A percentile compares a stretch with the other conserved stretches of the same genome.
Evolutionary conservation across 2,888 invertebrate species (phyloP).

Genomic region (Xanthorhoe spadicearia): DNA sequence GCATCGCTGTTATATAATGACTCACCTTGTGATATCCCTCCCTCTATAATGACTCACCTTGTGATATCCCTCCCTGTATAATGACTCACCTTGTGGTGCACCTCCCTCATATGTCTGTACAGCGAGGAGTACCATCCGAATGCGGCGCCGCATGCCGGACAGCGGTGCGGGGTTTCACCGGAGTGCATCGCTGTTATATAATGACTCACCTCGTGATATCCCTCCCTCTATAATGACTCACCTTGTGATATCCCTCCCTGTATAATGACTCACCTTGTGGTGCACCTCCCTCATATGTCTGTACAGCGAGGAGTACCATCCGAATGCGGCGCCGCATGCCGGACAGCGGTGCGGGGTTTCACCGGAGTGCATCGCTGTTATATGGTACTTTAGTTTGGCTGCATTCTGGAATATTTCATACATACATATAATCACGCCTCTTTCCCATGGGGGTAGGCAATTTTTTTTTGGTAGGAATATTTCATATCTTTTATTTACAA

Average conservation of each 20-base stretch:
- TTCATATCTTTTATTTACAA: no score
- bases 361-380: conserved; percentile 75
- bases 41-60: no score
- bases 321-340: conserved; percentile 69
- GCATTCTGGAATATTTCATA: conserved; percentile 64
- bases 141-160: conserved; percentile 64
- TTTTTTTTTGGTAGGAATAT: no score
- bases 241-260: no score
- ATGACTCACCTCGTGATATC: no score
- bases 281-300: conserved; percentile 74
- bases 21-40: no score
- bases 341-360: conserved; percentile 73
- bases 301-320: conserved; percentile 79
- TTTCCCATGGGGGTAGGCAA: no score
- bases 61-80: no score
- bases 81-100: conserved; percentile 73
- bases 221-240: no score
- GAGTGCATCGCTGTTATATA: no score
- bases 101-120: conserved; percentile 72
- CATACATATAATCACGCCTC: neutral
- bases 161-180: conserved; percentile 72
- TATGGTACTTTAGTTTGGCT: conserved; percentile 77
- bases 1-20: no score
- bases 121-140: conserved; percentile 80
- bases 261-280: conserved; percentile 69